Base-by-base conservation (phyloP, 2,797 vertebrate genomes). In the Spea hammondii region DNA sequence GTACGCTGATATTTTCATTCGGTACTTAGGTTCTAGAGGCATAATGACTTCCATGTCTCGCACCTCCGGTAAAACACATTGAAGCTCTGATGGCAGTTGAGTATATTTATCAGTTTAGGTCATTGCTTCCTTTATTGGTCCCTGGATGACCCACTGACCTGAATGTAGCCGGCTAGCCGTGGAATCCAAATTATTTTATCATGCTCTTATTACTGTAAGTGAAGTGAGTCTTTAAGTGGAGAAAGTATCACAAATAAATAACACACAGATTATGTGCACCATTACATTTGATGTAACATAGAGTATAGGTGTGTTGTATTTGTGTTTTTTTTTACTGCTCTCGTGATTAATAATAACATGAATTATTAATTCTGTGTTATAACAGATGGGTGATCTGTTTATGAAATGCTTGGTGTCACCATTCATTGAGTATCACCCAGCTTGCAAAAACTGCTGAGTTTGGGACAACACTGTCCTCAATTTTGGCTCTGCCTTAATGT, bases 1-100 rank as follows among this genome's bases (percentile, higher is more conserved):
- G 59, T 6, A 62, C 59, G 14, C 59, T 62, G 59, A 62, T 62
- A 17, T 62, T 17, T 62, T 62, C n/a, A n/a, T 62, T 9, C 32
- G 12, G n/a, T 62, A 62, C 14, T 32, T 6, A 17, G n/a, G 5
- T 17, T n/a, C 59, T 62, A 62, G 59, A 62, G 59, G 59, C 59
- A 62, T 32, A 62, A 62, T 62, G 59, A 17, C 1, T 44, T 62
- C 59, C 6, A 17, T 32, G 59, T n/a, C 59, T 62, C 59, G 8
- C 9, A 62, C 59, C 59, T 62, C 59, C 59, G 32, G 59, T 62
- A 17, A 62, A 62, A 62, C n/a, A 62, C 59, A 12, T 17, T 32
- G 59, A 62, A 62, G 59, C 32, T 62, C 59, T 62, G n/a, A 62
- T 62, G 59, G 14, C 59, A 62, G 59, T 14, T 62, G 14, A 62